Conservation (phyloP, 2,797 vertebrate species). For the Semotilus atromaculatus region DNA sequence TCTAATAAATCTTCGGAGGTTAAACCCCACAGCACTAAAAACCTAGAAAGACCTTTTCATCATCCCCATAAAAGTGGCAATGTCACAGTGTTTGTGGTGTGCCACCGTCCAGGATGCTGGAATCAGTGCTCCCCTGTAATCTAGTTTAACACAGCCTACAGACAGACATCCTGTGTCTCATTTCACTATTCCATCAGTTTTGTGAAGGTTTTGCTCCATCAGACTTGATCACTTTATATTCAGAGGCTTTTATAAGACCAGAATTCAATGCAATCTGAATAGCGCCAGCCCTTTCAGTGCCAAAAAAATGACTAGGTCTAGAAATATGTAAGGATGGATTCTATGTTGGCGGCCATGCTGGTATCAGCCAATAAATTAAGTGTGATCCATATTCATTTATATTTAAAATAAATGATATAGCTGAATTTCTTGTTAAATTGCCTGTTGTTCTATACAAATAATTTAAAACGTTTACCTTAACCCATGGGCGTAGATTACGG, state of each 20-base stretch:
- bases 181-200: constrained; percentile 19
- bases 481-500: too few species aligned
- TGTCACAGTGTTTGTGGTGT: constrained; percentile 49
- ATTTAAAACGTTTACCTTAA: not conserved
- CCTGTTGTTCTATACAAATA: not conserved
- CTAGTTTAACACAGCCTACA: constrained; percentile 38
- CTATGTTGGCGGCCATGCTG: not conserved
- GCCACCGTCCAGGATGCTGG: constrained; percentile 27
- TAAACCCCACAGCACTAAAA: constrained; percentile 57
- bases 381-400: not conserved
- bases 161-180: constrained; percentile 7
- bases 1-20: constrained; percentile 61
- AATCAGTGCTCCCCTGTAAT: constrained; percentile 43
- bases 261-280: not conserved
- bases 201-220: constrained; percentile 8
- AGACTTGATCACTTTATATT: constrained; percentile 1
- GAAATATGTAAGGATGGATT: not conserved
- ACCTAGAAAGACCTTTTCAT: constrained; percentile 52
- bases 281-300: constrained; percentile 44
- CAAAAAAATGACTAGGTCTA: constrained; percentile 18
- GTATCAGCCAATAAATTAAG: not conserved
- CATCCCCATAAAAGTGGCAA: constrained; percentile 57
- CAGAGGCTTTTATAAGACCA: not conserved
- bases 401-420: not conserved
- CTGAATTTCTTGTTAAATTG: not conserved